Conservation (phyloP, 2,888 invertebrate genomes). For the Pandemis corylana region DNA sequence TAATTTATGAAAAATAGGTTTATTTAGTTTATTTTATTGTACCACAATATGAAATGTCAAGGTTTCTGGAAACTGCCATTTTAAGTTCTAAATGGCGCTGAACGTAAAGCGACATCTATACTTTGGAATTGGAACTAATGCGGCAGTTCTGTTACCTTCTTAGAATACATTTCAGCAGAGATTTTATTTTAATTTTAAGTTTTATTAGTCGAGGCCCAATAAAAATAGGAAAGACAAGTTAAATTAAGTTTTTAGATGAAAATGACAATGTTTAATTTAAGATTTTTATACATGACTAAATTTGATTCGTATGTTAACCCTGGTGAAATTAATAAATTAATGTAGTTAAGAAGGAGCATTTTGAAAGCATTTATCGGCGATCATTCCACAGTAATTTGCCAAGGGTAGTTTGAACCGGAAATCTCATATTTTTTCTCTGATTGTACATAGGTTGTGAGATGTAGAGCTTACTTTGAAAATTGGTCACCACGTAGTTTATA, state of each 20-base stretch:
- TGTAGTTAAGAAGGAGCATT: slow-evolving; percentile 44
- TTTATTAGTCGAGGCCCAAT: slow-evolving; percentile 21
- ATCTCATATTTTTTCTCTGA: slow-evolving; percentile 69
- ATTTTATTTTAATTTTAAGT: slow-evolving; percentile 39
- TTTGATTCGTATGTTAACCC: slow-evolving; percentile 12
- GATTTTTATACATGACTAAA: slow-evolving; percentile 35
- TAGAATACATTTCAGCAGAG: slow-evolving; percentile 18
- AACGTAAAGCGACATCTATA: background rate
- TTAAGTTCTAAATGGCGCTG: slow-evolving; percentile 1
- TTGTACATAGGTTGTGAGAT: slow-evolving; percentile 66
- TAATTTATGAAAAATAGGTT: slow-evolving; percentile 48
- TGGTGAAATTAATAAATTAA: slow-evolving; percentile 43
- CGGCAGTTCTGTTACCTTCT: background rate
- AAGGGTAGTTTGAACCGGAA: slow-evolving; percentile 64
- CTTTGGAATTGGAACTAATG: background rate
- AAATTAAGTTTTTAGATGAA: slow-evolving; percentile 42
- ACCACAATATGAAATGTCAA: background rate
- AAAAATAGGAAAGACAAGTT: slow-evolving; percentile 36
- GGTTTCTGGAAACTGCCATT: background rate
- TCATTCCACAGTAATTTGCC: slow-evolving; percentile 65
- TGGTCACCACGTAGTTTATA: slow-evolving; percentile 40
- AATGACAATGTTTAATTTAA: slow-evolving; percentile 32
- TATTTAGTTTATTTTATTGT: slow-evolving; percentile 41
- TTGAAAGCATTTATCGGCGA: slow-evolving; percentile 59
- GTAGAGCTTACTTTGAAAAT: slow-evolving; percentile 57